These are phyloP conservation scores for Noctua comes DNA, from an alignment of 2,888 invertebrate species.

Conservation along the genomic window DNA sequence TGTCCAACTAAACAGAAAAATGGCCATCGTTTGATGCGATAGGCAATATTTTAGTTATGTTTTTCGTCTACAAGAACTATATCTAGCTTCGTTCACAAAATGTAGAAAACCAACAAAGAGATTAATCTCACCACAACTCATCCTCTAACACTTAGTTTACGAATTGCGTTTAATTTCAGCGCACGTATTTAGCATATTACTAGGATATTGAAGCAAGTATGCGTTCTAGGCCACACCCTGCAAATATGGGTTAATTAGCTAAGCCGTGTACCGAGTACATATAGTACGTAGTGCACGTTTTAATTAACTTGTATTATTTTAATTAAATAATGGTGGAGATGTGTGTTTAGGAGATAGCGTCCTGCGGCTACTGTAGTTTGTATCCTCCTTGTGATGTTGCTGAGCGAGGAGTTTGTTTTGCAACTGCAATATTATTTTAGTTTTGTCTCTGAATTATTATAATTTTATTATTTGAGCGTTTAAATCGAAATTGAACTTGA, in stretches of 20 bases:
- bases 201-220: constrained; percentile 44
- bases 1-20: not conserved
- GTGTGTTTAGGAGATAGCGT: constrained; percentile 51
- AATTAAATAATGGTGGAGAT: constrained; percentile 57
- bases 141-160: constrained; percentile 23
- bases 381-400: not conserved
- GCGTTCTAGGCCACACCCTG: constrained; percentile 37
- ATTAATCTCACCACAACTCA: not conserved
- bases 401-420: not conserved
- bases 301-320: constrained; percentile 59
- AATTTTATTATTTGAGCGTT: not conserved
- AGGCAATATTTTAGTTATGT: not conserved
- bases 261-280: constrained; percentile 38
- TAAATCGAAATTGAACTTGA: not conserved
- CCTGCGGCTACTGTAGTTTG: constrained; percentile 33
- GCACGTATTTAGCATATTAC: constrained; percentile 38
- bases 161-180: constrained; percentile 35
- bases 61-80: not conserved
- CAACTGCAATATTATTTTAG: constrained; percentile 1
- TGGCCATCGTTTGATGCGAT: not conserved
- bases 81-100: not conserved
- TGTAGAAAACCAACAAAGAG: constrained; percentile 11
- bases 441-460: not conserved
- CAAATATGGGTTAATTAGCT: constrained; percentile 60
- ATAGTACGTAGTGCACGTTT: constrained; percentile 46